Base-by-base conservation (phyloP, 2,888 invertebrate genomes). In the Trisateles emortualis region DNA sequence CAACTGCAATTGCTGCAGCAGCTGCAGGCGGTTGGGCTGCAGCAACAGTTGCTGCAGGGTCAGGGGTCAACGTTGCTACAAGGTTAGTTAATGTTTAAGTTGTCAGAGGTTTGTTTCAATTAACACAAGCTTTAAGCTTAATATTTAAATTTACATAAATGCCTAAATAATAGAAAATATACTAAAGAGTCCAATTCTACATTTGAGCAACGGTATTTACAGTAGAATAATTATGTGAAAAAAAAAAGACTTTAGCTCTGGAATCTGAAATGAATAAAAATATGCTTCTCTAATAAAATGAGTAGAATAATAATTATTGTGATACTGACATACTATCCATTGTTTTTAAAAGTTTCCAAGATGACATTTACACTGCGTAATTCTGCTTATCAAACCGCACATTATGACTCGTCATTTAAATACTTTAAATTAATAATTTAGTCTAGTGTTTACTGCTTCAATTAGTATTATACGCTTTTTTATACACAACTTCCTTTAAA, bases 1-100 rank as follows among this genome's bases (percentile, higher is more conserved):
- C 93, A 94, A 52, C 85, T 95, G 74, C 95, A 95, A 72, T 79
- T 95, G 62, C 79, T 94, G 76, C 95, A 95, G 75, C 95, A 95
- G 78, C 86, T 95, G 72, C 95, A 95, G 74, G 94, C 94, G 11
- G 94, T 94, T 48, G 94, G 94, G 10, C 76, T 95, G 68, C 94
- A 94, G 73, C 95, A 94, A 68, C 95, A 95, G 65, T 80, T 95
- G 74, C 68, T 95, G 71, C 95, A 94, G 92, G 94, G 94, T 84
- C 92, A 94, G 87, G 87, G 93, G 62, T 88, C 90, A 0, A 89
- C 89, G 84, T 76, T 93, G 81, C 72, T 92, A 60, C 92, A 92
- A 90, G 91, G 92, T 92, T 53, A 42, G 70, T 43, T 26, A 17
- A 3, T 5, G n/a, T n/a, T n/a, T n/a, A n/a, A n/a, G n/a, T n/a